These are phyloP conservation scores for Aphelocoma californica DNA, from an alignment of 2,797 vertebrate genomes.

Conservation along the genomic window DNA sequence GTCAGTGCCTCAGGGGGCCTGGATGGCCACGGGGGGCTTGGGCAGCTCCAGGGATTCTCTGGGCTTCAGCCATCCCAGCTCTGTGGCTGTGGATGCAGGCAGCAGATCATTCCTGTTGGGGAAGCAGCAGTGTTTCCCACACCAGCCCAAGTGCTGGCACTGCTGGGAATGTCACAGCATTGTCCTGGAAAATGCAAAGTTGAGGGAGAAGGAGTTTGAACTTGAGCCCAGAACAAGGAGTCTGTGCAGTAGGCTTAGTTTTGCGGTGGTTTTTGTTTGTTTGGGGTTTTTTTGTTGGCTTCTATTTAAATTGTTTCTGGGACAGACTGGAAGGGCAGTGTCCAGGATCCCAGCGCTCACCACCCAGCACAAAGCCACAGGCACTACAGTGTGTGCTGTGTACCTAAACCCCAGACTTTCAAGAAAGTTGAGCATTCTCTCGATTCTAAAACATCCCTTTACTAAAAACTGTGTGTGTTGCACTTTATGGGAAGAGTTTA, in stretches of 20 bases:
- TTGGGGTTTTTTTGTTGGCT: neutral
- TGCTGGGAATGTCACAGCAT: neutral
- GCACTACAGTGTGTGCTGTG: fast-evolving
- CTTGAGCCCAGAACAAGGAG: too few species aligned
- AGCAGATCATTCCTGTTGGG: fast-evolving
- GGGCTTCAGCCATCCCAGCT: neutral
- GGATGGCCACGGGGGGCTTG: neutral
- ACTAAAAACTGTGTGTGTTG: neutral
- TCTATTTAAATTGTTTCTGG: neutral
- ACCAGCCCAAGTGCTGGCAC: neutral
- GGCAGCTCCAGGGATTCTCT: neutral
- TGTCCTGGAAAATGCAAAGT: neutral
- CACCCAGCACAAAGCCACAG: neutral
- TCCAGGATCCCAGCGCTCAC: neutral
- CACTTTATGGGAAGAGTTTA: neutral
- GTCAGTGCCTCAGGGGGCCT: neutral
- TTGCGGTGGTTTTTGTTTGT: neutral
- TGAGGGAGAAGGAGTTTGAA: neutral
- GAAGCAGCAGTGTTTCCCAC: neutral
- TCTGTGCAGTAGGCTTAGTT: neutral
- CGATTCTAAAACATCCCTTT: neutral
- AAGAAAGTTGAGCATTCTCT: neutral
- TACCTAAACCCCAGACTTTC: neutral
- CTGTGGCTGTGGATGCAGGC: fast-evolving
- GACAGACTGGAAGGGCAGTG: neutral